A percentile compares a stretch with the other conserved stretches of the same genome.
These are phyloP conservation scores for Larimichthys crocea DNA, from an alignment of 2,113 vertebrate genomes.

Conservation along the genomic window DNA sequence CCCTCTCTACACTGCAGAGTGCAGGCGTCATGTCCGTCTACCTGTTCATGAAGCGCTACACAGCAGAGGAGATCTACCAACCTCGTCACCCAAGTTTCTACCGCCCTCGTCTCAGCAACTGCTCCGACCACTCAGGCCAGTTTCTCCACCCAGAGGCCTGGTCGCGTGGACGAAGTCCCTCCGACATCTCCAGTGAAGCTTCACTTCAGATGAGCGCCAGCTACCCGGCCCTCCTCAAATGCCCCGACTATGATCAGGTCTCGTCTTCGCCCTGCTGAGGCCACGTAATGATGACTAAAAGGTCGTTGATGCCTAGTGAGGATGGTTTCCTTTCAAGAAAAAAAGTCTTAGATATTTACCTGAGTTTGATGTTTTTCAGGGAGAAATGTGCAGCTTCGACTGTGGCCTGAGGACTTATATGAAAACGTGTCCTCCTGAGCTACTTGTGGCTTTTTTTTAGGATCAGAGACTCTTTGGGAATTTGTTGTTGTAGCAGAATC, in stretches of 20 bases:
- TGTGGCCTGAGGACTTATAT: neutral
- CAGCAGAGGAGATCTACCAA: conserved; percentile 86
- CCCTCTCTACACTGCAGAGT: conserved; percentile 73
- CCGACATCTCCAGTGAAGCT: conserved; percentile 88
- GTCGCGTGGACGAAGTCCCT: conserved; percentile 88
- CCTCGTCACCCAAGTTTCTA: conserved; percentile 86
- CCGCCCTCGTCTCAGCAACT: conserved; percentile 89
- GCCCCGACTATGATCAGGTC: conserved; percentile 87
- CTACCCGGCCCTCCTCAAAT: conserved; percentile 90
- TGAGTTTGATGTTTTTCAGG: conserved; percentile 1
- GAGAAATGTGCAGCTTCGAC: neutral
- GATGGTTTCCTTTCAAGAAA: conserved; percentile 23
- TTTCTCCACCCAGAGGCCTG: conserved; percentile 89
- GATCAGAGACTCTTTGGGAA: conserved; percentile 2
- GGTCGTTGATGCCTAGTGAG: neutral
- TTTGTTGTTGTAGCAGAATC: conserved; percentile 5
- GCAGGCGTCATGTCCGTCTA: conserved; percentile 91
- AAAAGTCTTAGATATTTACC: neutral
- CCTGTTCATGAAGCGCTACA: conserved; percentile 92
- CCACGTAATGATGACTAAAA: neutral
- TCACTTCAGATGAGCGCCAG: conserved; percentile 89
- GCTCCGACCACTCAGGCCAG: conserved; percentile 90
- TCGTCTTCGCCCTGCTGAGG: conserved; percentile 89
- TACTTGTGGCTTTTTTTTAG: neutral
- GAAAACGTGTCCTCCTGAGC: conserved; percentile 1